These are phyloP conservation scores for Amiota communis DNA, from an alignment of 2,888 invertebrate genomes.

Conservation along the genomic window DNA sequence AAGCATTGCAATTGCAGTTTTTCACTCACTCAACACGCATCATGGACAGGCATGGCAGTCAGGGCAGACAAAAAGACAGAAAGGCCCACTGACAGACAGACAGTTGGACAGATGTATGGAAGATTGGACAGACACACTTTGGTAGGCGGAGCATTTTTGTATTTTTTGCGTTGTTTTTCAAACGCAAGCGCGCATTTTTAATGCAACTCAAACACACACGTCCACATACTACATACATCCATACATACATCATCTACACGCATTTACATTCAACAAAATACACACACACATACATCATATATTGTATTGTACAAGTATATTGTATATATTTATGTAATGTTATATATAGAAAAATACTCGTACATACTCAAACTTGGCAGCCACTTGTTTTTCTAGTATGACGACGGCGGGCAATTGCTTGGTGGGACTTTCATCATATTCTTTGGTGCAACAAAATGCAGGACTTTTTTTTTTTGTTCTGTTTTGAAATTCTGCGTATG, in stretches of 20 bases:
- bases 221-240: conserved; percentile 13
- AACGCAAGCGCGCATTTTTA: conserved; percentile 73
- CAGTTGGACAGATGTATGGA: not conserved
- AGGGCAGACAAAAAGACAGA: too few species aligned
- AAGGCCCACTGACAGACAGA: not conserved
- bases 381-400: conserved; percentile 4
- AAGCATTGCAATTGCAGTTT: conserved; percentile 12
- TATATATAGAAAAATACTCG: too few species aligned
- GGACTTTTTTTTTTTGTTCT: not conserved
- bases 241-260: conserved; percentile 26
- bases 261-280: conserved; percentile 12
- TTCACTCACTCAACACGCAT: conserved; percentile 17
- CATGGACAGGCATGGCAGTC: not conserved
- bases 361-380: conserved; percentile 7
- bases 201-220: conserved; percentile 48
- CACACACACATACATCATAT: conserved; percentile 18
- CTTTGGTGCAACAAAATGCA: too few species aligned
- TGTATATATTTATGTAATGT: not conserved
- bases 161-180: conserved; percentile 65
- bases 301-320: conserved; percentile 17
- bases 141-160: conserved; percentile 71
- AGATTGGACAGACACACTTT: conserved; percentile 6
- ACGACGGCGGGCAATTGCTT: not conserved
- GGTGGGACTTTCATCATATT: too few species aligned
- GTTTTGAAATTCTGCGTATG: not conserved